Percentiles rank a stretch among this genome's conserved stretches.
These are phyloP conservation scores for Anthoscopus minutus DNA, from an alignment of 2,113 vertebrate genomes.

Conservation along the genomic window DNA sequence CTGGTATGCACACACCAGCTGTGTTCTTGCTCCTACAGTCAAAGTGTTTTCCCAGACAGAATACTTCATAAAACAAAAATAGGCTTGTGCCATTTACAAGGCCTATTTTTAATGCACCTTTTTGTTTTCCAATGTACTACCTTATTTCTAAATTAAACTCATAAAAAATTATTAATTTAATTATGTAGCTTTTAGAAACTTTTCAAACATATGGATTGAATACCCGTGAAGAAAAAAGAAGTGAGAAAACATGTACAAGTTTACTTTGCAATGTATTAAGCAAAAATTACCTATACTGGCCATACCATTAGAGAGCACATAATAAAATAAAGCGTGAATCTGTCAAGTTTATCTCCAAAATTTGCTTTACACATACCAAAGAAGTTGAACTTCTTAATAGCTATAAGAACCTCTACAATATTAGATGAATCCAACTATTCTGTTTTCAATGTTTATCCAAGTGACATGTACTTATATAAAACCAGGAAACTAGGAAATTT, in stretches of 20 bases:
- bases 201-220: neutral
- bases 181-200: neutral
- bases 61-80: neutral
- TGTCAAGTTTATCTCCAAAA: neutral
- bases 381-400: neutral
- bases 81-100: neutral
- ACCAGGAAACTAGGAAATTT: neutral
- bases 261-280: neutral
- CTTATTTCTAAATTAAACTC: neutral
- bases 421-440: accelerated
- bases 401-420: neutral
- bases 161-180: neutral
- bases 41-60: neutral
- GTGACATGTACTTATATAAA: accelerated
- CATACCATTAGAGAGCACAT: neutral
- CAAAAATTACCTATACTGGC: neutral
- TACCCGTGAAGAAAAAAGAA: neutral
- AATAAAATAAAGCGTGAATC: neutral
- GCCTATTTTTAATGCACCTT: neutral
- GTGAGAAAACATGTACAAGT: neutral
- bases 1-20: neutral
- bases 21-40: neutral
- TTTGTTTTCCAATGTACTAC: neutral
- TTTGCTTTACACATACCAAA: neutral
- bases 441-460: neutral